Percentiles rank a stretch among this genome's conserved stretches.
Evolutionary conservation across 2,113 vertebrate species (phyloP).

Genomic region (Romanogobio albipinnatus): DNA sequence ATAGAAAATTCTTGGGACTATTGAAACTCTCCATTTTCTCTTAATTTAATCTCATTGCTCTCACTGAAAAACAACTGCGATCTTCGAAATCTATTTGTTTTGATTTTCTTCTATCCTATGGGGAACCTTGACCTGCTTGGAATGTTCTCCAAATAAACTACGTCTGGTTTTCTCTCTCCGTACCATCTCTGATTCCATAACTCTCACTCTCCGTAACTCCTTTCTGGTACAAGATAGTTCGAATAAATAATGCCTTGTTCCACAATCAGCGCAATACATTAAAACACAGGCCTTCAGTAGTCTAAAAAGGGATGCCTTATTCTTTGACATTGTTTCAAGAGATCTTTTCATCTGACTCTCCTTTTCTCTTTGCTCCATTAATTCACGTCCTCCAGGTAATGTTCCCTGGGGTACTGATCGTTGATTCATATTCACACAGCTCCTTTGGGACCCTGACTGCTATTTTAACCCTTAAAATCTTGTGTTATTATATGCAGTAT

Average conservation of each 20-base stretch:
- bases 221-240: conserved; percentile 19
- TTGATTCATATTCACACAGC: conserved; percentile 44
- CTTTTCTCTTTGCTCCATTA: background rate
- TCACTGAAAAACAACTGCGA: background rate
- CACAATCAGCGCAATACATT: background rate
- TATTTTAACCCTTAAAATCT: conserved; percentile 45
- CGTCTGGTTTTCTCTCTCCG: conserved; percentile 47
- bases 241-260: conserved; percentile 42
- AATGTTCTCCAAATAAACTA: conserved; percentile 44
- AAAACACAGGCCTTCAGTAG: conserved; percentile 1
- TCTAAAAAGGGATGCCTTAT: background rate
- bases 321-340: background rate
- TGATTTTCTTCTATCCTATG: background rate
- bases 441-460: conserved; percentile 37
- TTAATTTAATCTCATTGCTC: background rate
- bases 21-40: background rate
- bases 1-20: background rate
- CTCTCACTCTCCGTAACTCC: conserved; percentile 32
- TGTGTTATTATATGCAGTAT: background rate
- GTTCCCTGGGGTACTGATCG: conserved; percentile 11
- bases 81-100: background rate
- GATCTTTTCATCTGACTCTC: background rate
- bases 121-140: conserved; percentile 26
- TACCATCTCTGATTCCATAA: conserved; percentile 42
- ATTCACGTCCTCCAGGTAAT: conserved; percentile 12